Conservation (phyloP, 2,113 vertebrate genomes). For the Chloropsis cyanopogon region DNA sequence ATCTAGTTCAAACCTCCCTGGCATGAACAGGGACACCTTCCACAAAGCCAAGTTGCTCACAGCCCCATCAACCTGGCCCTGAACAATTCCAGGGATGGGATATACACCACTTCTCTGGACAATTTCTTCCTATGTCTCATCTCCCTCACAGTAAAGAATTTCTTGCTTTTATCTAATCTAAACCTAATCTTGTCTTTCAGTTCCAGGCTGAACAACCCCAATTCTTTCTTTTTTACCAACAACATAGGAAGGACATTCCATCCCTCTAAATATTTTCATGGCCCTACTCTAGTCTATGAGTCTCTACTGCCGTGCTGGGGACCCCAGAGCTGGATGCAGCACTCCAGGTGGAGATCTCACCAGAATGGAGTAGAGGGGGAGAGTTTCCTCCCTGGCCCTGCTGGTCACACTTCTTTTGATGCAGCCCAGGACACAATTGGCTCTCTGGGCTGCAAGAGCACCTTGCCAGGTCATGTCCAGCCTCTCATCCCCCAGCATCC, state of each 20-base stretch:
- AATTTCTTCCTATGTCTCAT: background rate
- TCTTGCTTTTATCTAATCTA: background rate
- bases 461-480: background rate
- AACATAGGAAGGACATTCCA: background rate
- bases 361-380: background rate
- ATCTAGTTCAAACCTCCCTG: background rate
- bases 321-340: background rate
- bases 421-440: background rate
- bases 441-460: fast-evolving
- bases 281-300: background rate
- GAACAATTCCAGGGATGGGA: background rate
- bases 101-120: background rate
- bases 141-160: background rate
- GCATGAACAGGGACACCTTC: background rate
- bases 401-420: background rate
- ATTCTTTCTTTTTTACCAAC: background rate
- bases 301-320: background rate
- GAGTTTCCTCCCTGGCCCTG: background rate
- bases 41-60: background rate
- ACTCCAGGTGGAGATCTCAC: background rate
- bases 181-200: background rate
- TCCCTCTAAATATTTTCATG: background rate
- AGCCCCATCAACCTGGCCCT: background rate
- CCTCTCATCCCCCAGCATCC: background rate
- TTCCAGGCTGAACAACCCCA: background rate